Evolutionary conservation across 1,140 invertebrate genomes (phyloP), one percentile per base, ranked within the genome.

Genomic region (Drosophila novamexicana): DNA sequence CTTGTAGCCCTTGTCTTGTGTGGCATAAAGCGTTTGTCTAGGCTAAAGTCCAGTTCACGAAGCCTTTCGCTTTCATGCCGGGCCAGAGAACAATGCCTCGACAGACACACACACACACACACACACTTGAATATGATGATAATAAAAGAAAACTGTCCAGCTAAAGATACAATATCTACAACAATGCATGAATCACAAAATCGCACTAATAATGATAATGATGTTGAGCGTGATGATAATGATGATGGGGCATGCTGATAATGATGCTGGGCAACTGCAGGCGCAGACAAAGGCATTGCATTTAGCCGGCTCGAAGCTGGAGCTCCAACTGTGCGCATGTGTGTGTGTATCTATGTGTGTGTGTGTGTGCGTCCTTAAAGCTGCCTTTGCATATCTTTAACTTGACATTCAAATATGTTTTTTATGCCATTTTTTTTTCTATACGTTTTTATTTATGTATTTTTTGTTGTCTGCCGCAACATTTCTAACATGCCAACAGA

Each of bases 341-440:
- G 22, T 29, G 22, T 22, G 22, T 22, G 22, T 22, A 1, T 22
- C 1, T 22, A 2, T 39, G 59, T 62, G 16, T 45, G 36, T 52
- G 37, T 34, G 42, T 56, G 44, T 29, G 22, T 63, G 53, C 53
- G 72, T 75, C 29, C 59, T 71, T 57, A 50, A 71, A 65, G 68
- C 44, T 29, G 57, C 39, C 65, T 49, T 49, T 47, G 47, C 63
- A 58, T 42, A 14, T 53, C 70, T 69, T 63, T 78, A 54, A 18
- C 32, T 50, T 57, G 83, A 86, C 83, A 86, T 86, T 88, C 84
- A 88, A 86, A 88, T 88, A 61, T 44, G 49, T 18, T 61, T 56
- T 57, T 44, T 16, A 32, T 42, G n/a, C 12, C 5, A 10, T 12
- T 6, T 8, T 9, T 34, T 7, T 37, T 50, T 14, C 14, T 1